Base-by-base conservation (phyloP, 2,113 vertebrate species). In the Triplophysa rosa region DNA sequence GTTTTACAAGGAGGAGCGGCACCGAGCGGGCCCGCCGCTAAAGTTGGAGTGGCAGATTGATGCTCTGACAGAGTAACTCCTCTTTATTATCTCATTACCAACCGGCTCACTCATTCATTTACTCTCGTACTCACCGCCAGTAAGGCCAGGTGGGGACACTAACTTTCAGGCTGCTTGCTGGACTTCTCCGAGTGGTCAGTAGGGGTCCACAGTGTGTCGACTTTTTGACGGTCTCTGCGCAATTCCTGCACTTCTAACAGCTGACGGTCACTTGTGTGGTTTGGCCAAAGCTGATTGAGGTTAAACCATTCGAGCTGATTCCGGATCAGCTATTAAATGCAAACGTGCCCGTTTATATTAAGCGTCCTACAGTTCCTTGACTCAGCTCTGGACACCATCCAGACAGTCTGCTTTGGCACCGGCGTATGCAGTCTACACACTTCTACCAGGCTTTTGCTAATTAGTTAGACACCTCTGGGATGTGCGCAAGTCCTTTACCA, bases 161-260 rank as follows among this genome's bases (percentile, higher is more conserved):
- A 80, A 80, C 71, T 70, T 66, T 49, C 6, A 62, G 16, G 33
- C 59, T 24, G 37, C 5, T 21, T 78, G 71, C 24, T 61, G 68
- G 70, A 21, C 8, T 84, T 12, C 40, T 58, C 11, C 1, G 10
- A 9, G 70, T 68, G 47, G 73, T 86, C 92, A 90, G 87, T 81
- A 93, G 91, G 91, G 89, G 92, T 89, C 88, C 80, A 78, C 83
- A 83, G 86, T 80, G 82, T 88, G 82, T 86, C 70, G 67, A 42
- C 61, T 77, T 65, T 75, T 63, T 75, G 47, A 83, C 66, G 49
- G 64, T 26, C 61, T 73, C 23, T 56, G 71, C 58, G 56, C 29
- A 66, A 59, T 42, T 33, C 24, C 56, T 23, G 52, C 33, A 29
- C 59, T 68, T 17, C 1, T 23, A 6, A 80, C 59, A 64, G 45